Evolutionary conservation across 2,888 invertebrate genomes (phyloP).

Genomic region (Malthinus flaveolus): DNA sequence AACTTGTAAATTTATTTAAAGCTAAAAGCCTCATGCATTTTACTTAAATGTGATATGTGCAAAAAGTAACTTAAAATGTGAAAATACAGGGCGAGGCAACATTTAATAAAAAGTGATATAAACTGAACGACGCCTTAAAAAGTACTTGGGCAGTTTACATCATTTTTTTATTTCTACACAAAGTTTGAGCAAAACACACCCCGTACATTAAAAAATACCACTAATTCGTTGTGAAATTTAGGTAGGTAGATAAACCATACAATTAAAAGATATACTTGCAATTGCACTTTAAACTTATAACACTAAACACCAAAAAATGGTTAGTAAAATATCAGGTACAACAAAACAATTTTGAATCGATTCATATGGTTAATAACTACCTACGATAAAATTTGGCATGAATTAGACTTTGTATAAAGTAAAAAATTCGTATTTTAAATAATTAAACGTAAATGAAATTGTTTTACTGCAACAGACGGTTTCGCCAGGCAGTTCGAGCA

Average conservation of each 20-base stretch:
- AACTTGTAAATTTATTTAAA: too few relatives aligned
- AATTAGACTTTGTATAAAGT: neutral
- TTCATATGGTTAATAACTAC: constrained; percentile 5
- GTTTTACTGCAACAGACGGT: constrained; percentile 32
- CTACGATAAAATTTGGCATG: constrained; percentile 10
- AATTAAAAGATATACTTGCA: neutral
- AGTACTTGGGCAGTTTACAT: neutral
- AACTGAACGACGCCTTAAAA: neutral
- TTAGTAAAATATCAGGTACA: neutral
- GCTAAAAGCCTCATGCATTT: too few relatives aligned
- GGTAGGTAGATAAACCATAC: constrained; percentile 8
- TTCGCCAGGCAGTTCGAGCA: constrained; percentile 47
- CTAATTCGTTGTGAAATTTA: constrained; percentile 16
- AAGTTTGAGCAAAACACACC: neutral
- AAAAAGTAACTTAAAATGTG: constrained; percentile 8
- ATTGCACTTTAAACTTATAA: neutral
- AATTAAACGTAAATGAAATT: neutral
- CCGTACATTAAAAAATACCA: neutral
- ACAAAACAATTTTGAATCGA: neutral
- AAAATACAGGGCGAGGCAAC: too few relatives aligned
- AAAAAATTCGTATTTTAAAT: neutral
- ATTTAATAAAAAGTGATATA: neutral
- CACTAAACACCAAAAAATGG: neutral
- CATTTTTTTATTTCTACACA: neutral
- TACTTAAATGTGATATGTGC: too few relatives aligned